A percentile compares a stretch with the other conserved stretches of the same genome.
phyloP scores from a whole-genome alignment of 2,113 vertebrate genomes.

The Variabilichromis moorii region DNA sequence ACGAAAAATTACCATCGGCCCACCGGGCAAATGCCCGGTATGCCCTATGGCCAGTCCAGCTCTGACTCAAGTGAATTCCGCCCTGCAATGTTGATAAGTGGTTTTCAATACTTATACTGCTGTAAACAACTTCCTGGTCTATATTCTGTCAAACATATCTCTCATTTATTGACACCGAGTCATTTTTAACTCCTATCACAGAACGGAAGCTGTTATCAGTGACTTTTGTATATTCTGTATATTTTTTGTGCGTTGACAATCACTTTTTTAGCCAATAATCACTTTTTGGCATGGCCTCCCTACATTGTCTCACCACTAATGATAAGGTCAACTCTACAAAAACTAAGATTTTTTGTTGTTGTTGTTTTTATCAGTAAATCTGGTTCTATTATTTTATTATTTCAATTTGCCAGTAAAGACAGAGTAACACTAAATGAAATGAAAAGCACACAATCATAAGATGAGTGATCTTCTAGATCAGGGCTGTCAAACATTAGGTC shows the following conservation, averaged over 20 bases:
- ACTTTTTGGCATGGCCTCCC: background rate
- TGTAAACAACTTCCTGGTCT: background rate
- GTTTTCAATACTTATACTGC: background rate
- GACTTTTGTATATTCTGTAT: background rate
- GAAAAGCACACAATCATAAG: background rate
- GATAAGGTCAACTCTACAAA: background rate
- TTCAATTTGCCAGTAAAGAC: background rate
- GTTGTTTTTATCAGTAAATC: background rate
- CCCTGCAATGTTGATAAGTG: background rate
- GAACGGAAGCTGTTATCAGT: background rate
- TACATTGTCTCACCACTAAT: background rate
- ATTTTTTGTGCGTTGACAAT: background rate
- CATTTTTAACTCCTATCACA: background rate
- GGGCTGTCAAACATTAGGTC: background rate
- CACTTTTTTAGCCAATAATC: background rate
- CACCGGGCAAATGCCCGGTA: no score
- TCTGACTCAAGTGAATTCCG: background rate
- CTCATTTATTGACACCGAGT: background rate
- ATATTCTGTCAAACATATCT: background rate
- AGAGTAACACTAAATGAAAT: background rate
- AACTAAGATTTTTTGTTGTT: background rate
- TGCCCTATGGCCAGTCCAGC: no score
- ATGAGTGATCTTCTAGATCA: background rate
- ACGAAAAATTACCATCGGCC: rapidly evolving
- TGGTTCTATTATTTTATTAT: background rate